phyloP scores from a whole-genome alignment of 1,140 invertebrate species.

The Cydia strobilella region DNA sequence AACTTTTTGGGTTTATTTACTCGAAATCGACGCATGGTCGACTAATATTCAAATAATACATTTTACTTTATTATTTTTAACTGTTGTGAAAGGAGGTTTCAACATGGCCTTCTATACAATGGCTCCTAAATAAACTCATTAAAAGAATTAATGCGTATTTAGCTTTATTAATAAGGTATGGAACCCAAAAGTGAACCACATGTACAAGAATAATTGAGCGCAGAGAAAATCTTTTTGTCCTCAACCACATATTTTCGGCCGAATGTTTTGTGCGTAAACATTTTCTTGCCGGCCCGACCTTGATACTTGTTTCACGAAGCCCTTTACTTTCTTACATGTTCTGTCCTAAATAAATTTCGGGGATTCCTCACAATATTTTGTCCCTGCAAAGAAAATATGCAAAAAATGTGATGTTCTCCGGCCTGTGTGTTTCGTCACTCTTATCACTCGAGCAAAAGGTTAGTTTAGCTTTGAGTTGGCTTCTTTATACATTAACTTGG shows the following conservation, averaged over 20 bases:
- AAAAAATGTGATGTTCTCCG: not conserved
- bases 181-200: constrained; percentile 3
- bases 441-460: not conserved
- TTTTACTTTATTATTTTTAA: no score
- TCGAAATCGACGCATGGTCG: no score
- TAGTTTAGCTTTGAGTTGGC: not conserved
- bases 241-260: constrained; percentile 3
- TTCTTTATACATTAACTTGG: no score
- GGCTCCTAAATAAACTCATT: no score
- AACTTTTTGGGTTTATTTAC: no score
- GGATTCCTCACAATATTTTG: constrained; percentile 20
- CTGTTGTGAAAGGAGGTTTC: no score
- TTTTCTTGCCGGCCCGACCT: constrained; percentile 10
- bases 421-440: not conserved
- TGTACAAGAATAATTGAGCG: constrained; percentile 22
- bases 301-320: constrained; percentile 10
- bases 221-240: constrained; percentile 19
- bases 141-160: no score
- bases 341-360: constrained; percentile 22
- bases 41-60: no score
- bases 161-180: not conserved
- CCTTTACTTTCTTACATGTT: not conserved
- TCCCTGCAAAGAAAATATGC: not conserved
- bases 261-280: constrained; percentile 23
- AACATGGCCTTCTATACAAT: no score